Base-by-base conservation (phyloP, 23 tunicate species). In the Diplosoma virens region DNA sequence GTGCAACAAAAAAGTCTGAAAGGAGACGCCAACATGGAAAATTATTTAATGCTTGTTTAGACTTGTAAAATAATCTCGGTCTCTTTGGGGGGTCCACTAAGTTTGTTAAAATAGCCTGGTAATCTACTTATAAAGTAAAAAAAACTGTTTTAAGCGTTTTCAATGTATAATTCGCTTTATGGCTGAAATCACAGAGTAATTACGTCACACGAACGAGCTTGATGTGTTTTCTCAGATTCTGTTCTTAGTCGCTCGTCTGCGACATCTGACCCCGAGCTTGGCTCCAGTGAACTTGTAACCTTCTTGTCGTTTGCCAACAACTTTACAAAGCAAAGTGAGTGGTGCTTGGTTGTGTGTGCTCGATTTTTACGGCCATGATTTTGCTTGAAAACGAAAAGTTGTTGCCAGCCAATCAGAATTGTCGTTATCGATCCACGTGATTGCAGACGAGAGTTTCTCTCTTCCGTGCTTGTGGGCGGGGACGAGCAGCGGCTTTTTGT, bases 401-500 rank as follows among this genome's bases (percentile, higher is more conserved):
- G n/a, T n/a, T n/a, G n/a, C n/a, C n/a, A n/a, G n/a, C n/a, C n/a
- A n/a, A n/a, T n/a, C n/a, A n/a, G n/a, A n/a, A n/a, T n/a, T n/a
- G n/a, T n/a, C n/a, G n/a, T n/a, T n/a, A n/a, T n/a, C n/a, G n/a
- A n/a, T n/a, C n/a, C n/a, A n/a, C n/a, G n/a, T n/a, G n/a, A n/a
- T 18, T 33, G 22, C 82, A 78, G 91, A 52, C 47, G 81, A 77
- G 47, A 64, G 37, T 32, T 50, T 28, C 26, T 5, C 36, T 23
- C 31, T 48, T 4, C 89, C 89, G 0, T 78, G 75, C 41, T 25
- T 85, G 47, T 85, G 79, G 84, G 91, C 79, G 0, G 91, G 91
- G 26, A 85, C 84, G 1, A 20, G 67, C 0, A 25, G 59, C 17
- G 91, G 91, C 3, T 69, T 27, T 60, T 70, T 85, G 9, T 79